phyloP scores from a whole-genome alignment of 2,888 invertebrate species.

The Sminthurides aquaticus region DNA sequence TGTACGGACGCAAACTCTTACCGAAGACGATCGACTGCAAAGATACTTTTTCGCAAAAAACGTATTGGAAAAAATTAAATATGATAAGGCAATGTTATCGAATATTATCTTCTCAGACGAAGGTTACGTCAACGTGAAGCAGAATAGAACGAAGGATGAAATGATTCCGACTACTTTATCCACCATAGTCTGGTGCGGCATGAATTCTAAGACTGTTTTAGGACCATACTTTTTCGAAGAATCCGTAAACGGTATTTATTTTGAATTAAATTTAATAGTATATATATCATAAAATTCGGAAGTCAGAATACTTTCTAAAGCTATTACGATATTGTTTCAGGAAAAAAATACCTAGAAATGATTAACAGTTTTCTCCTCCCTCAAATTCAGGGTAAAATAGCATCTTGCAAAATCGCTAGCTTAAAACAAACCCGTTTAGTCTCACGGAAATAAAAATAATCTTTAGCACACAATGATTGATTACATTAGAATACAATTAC shows the following conservation, averaged over 20 bases:
- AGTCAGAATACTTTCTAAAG: background rate
- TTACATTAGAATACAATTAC: background rate
- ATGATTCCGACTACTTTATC: no score
- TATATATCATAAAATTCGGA: background rate
- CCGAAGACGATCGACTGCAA: background rate
- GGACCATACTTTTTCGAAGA: slow-evolving; percentile 43
- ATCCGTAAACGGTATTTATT: slow-evolving; percentile 35
- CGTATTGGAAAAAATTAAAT: slow-evolving; percentile 18
- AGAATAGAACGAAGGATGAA: no score
- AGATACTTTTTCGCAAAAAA: background rate
- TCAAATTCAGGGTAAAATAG: slow-evolving; percentile 28
- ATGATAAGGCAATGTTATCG: slow-evolving; percentile 29
- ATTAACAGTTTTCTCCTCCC: slow-evolving; percentile 32
- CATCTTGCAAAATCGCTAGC: no score
- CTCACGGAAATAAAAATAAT: no score
- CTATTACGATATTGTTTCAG: slow-evolving; percentile 14
- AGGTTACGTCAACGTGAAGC: slow-evolving; percentile 30
- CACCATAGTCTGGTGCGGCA: slow-evolving; percentile 41
- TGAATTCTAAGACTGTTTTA: slow-evolving; percentile 32
- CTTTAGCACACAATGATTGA: no score
- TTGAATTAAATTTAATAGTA: no score
- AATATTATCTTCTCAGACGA: slow-evolving; percentile 41
- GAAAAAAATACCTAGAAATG: slow-evolving; percentile 40
- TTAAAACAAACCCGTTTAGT: no score
- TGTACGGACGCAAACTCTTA: no score